A percentile compares a stretch with the other conserved stretches of the same genome.
Evolutionary conservation across 2,888 invertebrate genomes (phyloP).

Genomic region (Apodemia mormo): DNA sequence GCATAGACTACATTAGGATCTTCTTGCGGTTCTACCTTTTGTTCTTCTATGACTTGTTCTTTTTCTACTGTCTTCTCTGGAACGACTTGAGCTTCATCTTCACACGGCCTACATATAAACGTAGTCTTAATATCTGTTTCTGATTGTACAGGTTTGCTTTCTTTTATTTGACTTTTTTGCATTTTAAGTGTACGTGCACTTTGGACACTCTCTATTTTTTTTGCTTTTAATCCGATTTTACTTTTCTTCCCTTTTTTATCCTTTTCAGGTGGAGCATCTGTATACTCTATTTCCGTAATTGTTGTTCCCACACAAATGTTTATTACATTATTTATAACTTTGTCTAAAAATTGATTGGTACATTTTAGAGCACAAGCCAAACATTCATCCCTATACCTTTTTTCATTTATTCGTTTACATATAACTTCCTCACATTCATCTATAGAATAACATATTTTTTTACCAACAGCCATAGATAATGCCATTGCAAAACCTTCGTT

Average conservation of each 20-base stretch:
- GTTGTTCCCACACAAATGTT: conserved; percentile 60
- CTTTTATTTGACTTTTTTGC: conserved; percentile 44
- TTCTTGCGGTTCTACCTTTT: conserved; percentile 46
- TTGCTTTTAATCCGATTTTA: conserved; percentile 44
- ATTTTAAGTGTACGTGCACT: conserved; percentile 54
- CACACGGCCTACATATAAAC: conserved; percentile 64
- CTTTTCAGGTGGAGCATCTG: conserved; percentile 35
- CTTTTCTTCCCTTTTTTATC: conserved; percentile 58
- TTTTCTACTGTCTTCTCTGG: conserved; percentile 50
- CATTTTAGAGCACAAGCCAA: conserved; percentile 61
- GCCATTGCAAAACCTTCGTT: conserved; percentile 81
- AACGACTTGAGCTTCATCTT: conserved; percentile 44
- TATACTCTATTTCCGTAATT: conserved; percentile 38
- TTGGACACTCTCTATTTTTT: conserved; percentile 50
- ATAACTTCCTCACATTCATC: conserved; percentile 75
- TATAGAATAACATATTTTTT: conserved; percentile 69
- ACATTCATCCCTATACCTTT: conserved; percentile 62
- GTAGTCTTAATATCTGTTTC: conserved; percentile 54
- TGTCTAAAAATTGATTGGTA: conserved; percentile 56
- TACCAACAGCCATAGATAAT: conserved; percentile 79
- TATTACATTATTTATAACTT: conserved; percentile 54
- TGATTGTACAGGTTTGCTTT: conserved; percentile 51
- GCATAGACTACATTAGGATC: conserved; percentile 59
- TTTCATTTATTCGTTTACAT: conserved; percentile 59
- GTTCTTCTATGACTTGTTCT: conserved; percentile 54